phyloP scores from a whole-genome alignment of 2,113 vertebrate genomes.

The Guaruba guarouba region DNA sequence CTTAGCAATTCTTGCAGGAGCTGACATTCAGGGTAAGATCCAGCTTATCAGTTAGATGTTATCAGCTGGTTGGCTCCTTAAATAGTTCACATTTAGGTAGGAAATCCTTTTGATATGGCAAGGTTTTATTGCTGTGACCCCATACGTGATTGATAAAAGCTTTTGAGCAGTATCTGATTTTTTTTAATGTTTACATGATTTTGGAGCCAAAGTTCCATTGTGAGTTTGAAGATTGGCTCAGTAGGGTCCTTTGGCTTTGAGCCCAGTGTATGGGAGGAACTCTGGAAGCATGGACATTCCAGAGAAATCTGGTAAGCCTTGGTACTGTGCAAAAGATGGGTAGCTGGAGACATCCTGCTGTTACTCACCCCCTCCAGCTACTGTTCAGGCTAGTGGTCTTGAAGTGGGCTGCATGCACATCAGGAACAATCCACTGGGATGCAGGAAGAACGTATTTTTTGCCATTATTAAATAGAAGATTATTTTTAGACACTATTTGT shows the following conservation, averaged over 20 bases:
- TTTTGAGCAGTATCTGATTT: not conserved
- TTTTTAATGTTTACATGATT: not conserved
- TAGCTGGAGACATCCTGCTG: not conserved
- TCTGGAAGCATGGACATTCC: not conserved
- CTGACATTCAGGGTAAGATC: not conserved
- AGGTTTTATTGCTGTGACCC: not conserved
- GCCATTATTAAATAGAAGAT: not conserved
- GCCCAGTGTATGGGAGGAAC: not conserved
- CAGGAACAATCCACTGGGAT: not conserved
- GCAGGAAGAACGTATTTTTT: not conserved
- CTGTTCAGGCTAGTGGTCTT: not conserved
- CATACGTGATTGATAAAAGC: not conserved
- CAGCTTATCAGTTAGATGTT: not conserved
- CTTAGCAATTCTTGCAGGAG: slow-evolving; percentile 85
- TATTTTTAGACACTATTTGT: not conserved
- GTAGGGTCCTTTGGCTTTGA: not conserved
- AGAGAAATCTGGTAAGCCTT: not conserved
- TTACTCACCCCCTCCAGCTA: not conserved
- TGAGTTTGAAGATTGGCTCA: not conserved
- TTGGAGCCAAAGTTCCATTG: not conserved
- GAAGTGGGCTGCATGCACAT: rapidly evolving
- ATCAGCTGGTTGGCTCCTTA: not conserved
- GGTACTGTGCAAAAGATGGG: not conserved
- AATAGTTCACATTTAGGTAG: not conserved
- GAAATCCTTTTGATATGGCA: not conserved